phyloP scores from a whole-genome alignment of 2,113 vertebrate species.

The Pseudorectes ferrugineus region DNA sequence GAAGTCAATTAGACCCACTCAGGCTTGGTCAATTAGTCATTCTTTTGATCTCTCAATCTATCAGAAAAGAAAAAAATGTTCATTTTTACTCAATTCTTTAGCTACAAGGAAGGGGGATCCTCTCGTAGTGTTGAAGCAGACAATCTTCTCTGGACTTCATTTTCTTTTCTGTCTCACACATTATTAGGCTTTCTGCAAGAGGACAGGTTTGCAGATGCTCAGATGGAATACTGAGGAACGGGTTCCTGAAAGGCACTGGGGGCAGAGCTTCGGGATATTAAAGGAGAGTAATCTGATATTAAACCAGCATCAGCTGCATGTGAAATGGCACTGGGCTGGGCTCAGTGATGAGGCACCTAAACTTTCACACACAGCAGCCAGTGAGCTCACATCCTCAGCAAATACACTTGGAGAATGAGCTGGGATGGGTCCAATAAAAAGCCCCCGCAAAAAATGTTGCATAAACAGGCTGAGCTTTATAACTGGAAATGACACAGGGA shows the following conservation, averaged over 20 bases:
- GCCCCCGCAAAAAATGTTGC: fast-evolving
- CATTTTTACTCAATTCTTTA: neutral
- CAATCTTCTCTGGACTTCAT: neutral
- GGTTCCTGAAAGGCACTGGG: neutral
- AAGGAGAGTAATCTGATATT: neutral
- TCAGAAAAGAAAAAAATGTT: neutral
- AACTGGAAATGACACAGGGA: neutral
- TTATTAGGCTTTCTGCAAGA: neutral
- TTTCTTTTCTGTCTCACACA: neutral
- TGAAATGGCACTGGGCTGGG: neutral
- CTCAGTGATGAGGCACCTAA: neutral
- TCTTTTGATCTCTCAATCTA: constrained; percentile 31
- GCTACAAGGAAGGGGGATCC: neutral
- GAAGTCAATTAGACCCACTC: constrained; percentile 14
- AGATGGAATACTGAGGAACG: neutral
- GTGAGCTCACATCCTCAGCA: neutral
- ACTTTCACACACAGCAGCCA: fast-evolving
- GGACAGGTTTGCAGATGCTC: neutral
- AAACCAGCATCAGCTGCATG: neutral
- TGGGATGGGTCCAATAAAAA: neutral
- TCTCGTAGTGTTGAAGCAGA: neutral
- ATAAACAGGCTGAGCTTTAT: neutral
- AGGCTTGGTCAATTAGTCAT: constrained; percentile 1
- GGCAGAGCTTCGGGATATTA: neutral
- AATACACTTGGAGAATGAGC: neutral